These are phyloP conservation scores for Apeltes quadracus DNA, from an alignment of 2,113 vertebrate species.

Conservation along the genomic window DNA sequence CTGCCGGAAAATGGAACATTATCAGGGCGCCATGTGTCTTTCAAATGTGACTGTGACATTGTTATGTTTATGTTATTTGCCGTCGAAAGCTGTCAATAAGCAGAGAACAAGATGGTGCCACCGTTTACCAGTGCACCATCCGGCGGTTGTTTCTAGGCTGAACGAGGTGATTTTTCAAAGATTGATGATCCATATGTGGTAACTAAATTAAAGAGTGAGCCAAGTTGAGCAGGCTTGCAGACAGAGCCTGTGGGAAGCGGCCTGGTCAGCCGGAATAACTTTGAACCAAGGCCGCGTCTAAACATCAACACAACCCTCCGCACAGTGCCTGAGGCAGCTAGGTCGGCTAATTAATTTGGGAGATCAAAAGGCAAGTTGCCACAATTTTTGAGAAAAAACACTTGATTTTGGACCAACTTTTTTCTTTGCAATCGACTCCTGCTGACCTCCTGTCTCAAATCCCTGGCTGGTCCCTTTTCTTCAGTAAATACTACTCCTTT, in stretches of 20 bases:
- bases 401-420: neutral
- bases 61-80: conserved; percentile 47
- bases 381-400: conserved; percentile 4
- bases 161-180: conserved; percentile 40
- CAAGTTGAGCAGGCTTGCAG: conserved; percentile 27
- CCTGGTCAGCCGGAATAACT: conserved; percentile 22
- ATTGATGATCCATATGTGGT: conserved; percentile 42
- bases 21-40: conserved; percentile 52
- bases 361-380: conserved; percentile 20
- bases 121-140: conserved; percentile 27
- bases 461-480: neutral
- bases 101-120: conserved; percentile 33
- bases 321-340: neutral
- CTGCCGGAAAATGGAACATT: conserved; percentile 62
- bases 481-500: neutral
- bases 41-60: conserved; percentile 56
- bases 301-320: conserved; percentile 14
- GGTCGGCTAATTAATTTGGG: conserved; percentile 20
- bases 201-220: conserved; percentile 45
- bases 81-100: conserved; percentile 58
- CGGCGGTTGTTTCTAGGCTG: conserved; percentile 46
- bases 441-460: neutral
- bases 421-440: neutral
- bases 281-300: conserved; percentile 29
- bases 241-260: conserved; percentile 8